phyloP scores from a whole-genome alignment of 2,113 vertebrate genomes.

The Calypte anna region DNA sequence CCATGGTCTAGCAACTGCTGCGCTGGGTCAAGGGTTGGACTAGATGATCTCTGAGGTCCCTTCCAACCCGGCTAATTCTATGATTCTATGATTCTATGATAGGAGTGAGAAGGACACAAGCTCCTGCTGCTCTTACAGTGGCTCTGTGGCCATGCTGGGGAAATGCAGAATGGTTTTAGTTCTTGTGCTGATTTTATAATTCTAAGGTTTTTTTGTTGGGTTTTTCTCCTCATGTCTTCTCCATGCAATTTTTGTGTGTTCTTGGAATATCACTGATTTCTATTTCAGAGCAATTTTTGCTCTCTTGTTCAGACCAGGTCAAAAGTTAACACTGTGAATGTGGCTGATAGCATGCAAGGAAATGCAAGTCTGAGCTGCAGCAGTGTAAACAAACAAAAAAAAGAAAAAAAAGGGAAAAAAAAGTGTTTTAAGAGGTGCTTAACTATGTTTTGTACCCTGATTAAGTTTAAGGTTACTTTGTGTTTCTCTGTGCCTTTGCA shows the following conservation, averaged over 20 bases:
- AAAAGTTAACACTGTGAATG: background rate
- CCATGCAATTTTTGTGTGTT: background rate
- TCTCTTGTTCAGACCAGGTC: background rate
- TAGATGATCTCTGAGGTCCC: too few relatives aligned
- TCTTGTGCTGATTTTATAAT: slow-evolving; percentile 4
- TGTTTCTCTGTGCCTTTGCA: slow-evolving; percentile 52
- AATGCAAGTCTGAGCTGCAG: slow-evolving; percentile 48
- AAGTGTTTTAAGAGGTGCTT: slow-evolving; percentile 67
- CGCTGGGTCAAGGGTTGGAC: too few relatives aligned
- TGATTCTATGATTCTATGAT: too few relatives aligned
- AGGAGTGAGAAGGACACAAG: slow-evolving; percentile 10
- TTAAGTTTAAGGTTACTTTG: slow-evolving; percentile 54
- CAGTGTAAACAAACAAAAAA: slow-evolving; percentile 40
- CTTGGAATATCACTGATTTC: background rate
- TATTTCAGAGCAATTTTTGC: background rate
- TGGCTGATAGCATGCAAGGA: background rate
- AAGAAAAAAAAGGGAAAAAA: background rate
- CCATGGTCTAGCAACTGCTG: too few relatives aligned
- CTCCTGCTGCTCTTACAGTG: background rate
- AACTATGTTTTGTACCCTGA: slow-evolving; percentile 59
- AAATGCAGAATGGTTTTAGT: background rate
- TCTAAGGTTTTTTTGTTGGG: background rate
- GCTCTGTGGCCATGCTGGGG: background rate
- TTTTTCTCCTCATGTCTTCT: background rate
- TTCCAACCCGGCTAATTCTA: too few relatives aligned